Percentiles rank a stretch among this genome's conserved stretches.
Conservation (phyloP, 2,797 vertebrate genomes). For the Macroramphosus scolopax region DNA sequence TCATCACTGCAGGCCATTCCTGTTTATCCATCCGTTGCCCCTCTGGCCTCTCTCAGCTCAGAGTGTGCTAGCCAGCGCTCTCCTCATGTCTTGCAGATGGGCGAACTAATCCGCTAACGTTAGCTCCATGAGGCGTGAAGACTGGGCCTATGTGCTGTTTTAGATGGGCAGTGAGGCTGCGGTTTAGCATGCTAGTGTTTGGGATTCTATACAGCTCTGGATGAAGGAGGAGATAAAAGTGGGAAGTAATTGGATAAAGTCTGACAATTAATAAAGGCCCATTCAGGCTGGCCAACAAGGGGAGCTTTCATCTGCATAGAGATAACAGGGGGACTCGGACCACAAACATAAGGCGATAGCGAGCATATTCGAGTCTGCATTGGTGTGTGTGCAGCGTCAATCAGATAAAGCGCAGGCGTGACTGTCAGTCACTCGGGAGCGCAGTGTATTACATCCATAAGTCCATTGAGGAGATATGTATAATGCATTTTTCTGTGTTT, state of each 20-base stretch:
- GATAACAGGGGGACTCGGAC: slow-evolving; percentile 50
- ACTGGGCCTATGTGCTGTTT: slow-evolving; percentile 46
- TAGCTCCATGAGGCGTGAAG: slow-evolving; percentile 63
- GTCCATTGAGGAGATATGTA: slow-evolving; percentile 34
- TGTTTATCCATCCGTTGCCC: slow-evolving; percentile 59
- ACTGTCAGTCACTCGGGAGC: slow-evolving; percentile 47
- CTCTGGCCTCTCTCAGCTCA: slow-evolving; percentile 54
- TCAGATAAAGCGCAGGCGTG: slow-evolving; percentile 51
- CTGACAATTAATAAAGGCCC: slow-evolving; percentile 69
- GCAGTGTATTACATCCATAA: slow-evolving; percentile 51
- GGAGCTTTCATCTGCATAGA: slow-evolving; percentile 50
- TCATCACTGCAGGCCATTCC: slow-evolving; percentile 52
- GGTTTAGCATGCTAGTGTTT: slow-evolving; percentile 40
- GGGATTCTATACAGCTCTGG: slow-evolving; percentile 46
- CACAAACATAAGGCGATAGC: slow-evolving; percentile 44
- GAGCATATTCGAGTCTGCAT: slow-evolving; percentile 5
- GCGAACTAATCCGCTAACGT: slow-evolving; percentile 64
- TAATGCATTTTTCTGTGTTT: slow-evolving; percentile 13
- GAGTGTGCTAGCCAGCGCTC: slow-evolving; percentile 51
- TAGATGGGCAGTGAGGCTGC: slow-evolving; percentile 25
- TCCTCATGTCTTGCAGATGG: slow-evolving; percentile 67
- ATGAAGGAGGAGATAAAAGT: slow-evolving; percentile 60
- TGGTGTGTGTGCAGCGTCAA: slow-evolving; percentile 23
- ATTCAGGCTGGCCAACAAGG: slow-evolving; percentile 43
- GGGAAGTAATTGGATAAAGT: slow-evolving; percentile 67